Conservation (phyloP, 2,888 invertebrate genomes). For the Dryobota labecula region DNA sequence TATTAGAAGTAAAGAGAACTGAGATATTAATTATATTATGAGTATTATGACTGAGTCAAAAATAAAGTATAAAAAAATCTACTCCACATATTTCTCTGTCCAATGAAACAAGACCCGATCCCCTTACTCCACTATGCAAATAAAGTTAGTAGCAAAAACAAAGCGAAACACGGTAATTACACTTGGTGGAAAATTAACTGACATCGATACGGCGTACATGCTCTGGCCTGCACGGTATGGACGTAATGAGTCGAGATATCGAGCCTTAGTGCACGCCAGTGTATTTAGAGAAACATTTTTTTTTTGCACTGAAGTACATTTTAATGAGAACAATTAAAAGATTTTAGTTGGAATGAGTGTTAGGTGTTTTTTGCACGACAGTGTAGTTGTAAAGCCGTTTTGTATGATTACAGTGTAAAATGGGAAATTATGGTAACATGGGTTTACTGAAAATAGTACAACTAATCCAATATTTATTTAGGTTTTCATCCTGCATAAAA, state of each 20-base stretch:
- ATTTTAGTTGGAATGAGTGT: constrained; percentile 41
- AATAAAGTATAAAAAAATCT: constrained; percentile 29
- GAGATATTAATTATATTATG: too few species aligned
- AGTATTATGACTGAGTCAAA: too few species aligned
- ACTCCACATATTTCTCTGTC: constrained; percentile 71
- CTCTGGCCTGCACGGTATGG: constrained; percentile 75
- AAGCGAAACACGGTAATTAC: constrained; percentile 89
- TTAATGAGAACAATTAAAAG: constrained; percentile 62
- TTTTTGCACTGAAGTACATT: constrained; percentile 52
- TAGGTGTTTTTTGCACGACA: constrained; percentile 29
- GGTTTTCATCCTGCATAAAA: not conserved
- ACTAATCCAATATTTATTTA: not conserved
- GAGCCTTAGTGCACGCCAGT: constrained; percentile 80
- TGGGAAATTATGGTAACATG: not conserved
- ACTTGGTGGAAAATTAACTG: constrained; percentile 89
- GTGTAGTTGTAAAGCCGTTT: constrained; percentile 2
- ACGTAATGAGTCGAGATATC: constrained; percentile 87
- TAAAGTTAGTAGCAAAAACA: constrained; percentile 90
- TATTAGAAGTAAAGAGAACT: not conserved
- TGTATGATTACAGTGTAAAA: not conserved
- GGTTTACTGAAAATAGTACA: too few species aligned
- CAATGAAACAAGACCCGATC: constrained; percentile 76
- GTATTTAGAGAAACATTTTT: constrained; percentile 69
- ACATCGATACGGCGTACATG: constrained; percentile 87
- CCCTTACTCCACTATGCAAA: constrained; percentile 87